These are phyloP conservation scores for Neodiprion pinetum DNA, from an alignment of 1,140 invertebrate genomes.

Conservation along the genomic window DNA sequence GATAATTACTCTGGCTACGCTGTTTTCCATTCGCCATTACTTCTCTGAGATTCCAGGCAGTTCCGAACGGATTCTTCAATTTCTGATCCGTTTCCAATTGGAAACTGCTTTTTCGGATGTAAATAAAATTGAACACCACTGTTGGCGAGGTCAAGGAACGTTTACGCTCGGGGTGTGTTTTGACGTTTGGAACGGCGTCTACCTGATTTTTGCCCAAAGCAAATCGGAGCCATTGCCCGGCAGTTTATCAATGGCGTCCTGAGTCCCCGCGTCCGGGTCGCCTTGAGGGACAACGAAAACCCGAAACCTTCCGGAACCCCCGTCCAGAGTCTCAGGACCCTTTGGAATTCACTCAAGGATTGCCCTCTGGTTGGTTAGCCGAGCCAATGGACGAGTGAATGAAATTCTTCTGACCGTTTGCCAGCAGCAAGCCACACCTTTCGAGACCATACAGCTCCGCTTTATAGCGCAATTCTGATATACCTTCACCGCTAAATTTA, in stretches of 20 bases:
- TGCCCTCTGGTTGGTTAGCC: conserved; percentile 40
- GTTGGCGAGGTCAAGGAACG: not conserved
- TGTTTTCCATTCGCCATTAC: too few relatives aligned
- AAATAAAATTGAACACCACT: not conserved
- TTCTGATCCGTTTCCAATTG: too few relatives aligned
- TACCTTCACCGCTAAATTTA: too few relatives aligned
- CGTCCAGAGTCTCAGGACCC: conserved; percentile 1
- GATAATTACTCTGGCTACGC: too few relatives aligned
- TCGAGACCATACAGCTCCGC: conserved; percentile 20
- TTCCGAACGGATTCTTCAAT: too few relatives aligned
- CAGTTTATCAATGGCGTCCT: conserved; percentile 1
- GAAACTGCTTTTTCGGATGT: too few relatives aligned
- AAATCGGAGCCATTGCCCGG: conserved; percentile 6
- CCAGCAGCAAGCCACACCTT: conserved; percentile 30
- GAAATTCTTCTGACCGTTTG: conserved; percentile 33
- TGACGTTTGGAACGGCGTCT: not conserved
- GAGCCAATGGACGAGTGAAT: conserved; percentile 40
- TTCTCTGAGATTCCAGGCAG: too few relatives aligned
- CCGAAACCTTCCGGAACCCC: not conserved
- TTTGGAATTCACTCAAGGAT: conserved; percentile 22
- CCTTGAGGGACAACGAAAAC: conserved; percentile 1
- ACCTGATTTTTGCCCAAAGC: conserved; percentile 7
- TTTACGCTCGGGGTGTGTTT: not conserved
- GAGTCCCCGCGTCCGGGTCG: not conserved
- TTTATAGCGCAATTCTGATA: not conserved